Evolutionary conservation across 2,888 invertebrate genomes (phyloP).

Genomic region (Andrena haemorrhoa): DNA sequence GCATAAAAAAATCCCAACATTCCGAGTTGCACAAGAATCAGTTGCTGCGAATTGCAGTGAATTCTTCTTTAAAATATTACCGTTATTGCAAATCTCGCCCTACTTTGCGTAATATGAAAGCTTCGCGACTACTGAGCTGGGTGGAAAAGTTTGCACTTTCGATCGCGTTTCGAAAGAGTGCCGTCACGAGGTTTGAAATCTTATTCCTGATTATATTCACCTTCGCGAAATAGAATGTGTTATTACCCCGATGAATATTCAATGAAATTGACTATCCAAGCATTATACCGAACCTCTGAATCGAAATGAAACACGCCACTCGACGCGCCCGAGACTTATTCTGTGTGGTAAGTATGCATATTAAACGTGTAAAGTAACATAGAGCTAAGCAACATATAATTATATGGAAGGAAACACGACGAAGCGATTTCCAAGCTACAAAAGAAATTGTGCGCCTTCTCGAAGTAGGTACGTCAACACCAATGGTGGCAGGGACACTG

Average conservation of each 20-base stretch:
- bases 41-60: neutral
- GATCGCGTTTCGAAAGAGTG: neutral
- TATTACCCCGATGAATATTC: too few species aligned
- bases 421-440: conserved; percentile 34
- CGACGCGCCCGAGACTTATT: neutral
- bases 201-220: neutral
- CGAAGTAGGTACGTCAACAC: conserved; percentile 15
- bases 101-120: neutral
- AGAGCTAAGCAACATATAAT: conserved; percentile 40
- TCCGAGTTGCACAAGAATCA: neutral
- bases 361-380: conserved; percentile 27
- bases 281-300: neutral
- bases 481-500: conserved; percentile 18
- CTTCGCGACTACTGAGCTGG: neutral
- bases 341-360: neutral
- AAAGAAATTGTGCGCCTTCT: conserved; percentile 12
- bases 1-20: neutral
- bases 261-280: neutral
- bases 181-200: neutral
- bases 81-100: neutral
- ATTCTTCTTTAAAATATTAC: neutral
- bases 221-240: too few species aligned
- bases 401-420: conserved; percentile 29
- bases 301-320: neutral
- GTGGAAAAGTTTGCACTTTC: neutral